A percentile compares a stretch with the other conserved stretches of the same genome.
Evolutionary conservation across 2,888 invertebrate species (phyloP).

Genomic region (Macrosoma leucophasiata): DNA sequence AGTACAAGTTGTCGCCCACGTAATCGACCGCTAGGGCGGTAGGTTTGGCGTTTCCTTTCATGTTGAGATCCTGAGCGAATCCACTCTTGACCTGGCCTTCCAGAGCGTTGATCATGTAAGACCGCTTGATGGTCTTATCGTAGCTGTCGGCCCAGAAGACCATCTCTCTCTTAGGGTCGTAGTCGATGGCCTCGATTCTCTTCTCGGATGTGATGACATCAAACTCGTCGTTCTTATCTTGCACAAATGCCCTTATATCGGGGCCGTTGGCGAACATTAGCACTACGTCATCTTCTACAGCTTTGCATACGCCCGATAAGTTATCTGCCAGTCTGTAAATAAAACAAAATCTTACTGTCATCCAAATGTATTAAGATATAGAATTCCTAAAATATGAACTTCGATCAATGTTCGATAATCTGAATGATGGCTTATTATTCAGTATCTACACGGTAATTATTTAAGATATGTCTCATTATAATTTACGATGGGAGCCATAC

Average conservation of each 20-base stretch:
- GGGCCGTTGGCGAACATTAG: slow-evolving; percentile 88
- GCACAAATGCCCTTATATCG: slow-evolving; percentile 86
- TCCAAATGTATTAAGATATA: too few species aligned
- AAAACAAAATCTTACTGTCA: not conserved
- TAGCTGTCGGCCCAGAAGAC: slow-evolving; percentile 97
- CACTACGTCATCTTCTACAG: slow-evolving; percentile 78
- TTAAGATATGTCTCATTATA: too few species aligned
- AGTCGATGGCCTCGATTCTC: slow-evolving; percentile 93
- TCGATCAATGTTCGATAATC: too few species aligned
- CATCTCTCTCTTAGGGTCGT: slow-evolving; percentile 87
- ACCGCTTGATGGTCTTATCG: slow-evolving; percentile 92
- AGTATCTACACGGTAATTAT: too few species aligned
- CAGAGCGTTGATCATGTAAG: slow-evolving; percentile 89
- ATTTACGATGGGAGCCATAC: too few species aligned
- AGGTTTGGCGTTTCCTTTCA: slow-evolving; percentile 89
- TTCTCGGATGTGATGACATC: slow-evolving; percentile 90
- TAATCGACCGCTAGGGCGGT: slow-evolving; percentile 95
- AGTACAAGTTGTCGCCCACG: slow-evolving; percentile 94
- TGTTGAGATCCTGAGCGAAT: slow-evolving; percentile 89
- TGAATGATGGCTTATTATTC: too few species aligned
- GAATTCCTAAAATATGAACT: too few species aligned
- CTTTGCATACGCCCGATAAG: slow-evolving; percentile 89
- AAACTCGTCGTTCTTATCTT: slow-evolving; percentile 80
- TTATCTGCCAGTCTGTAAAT: slow-evolving; percentile 78
- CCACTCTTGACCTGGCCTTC: slow-evolving; percentile 87